Percentiles rank a stretch among this genome's conserved stretches.
Evolutionary conservation across 2,888 invertebrate species (phyloP).

Genomic region (Tachina fera): DNA sequence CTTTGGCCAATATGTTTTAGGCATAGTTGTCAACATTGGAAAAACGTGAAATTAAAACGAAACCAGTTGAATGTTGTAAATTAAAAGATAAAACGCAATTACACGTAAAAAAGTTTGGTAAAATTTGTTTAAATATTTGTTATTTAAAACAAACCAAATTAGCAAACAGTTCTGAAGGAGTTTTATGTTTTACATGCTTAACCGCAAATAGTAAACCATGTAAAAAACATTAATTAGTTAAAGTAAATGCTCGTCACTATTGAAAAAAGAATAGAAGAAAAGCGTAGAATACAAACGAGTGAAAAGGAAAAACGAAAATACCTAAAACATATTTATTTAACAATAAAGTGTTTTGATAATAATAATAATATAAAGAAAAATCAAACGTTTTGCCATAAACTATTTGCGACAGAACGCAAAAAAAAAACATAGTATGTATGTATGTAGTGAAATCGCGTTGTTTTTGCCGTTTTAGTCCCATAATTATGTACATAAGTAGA

Average conservation of each 20-base stretch:
- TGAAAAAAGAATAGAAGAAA: neutral
- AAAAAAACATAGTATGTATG: neutral
- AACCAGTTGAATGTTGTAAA: conserved; percentile 66
- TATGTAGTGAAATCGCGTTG: neutral
- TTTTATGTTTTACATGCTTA: neutral
- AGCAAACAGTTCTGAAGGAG: neutral
- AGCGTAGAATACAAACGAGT: neutral
- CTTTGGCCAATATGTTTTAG: too few relatives aligned
- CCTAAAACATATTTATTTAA: neutral
- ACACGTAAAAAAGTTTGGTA: conserved; percentile 1
- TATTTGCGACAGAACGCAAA: neutral
- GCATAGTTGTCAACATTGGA: neutral
- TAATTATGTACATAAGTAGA: neutral
- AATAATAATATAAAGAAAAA: conserved; percentile 13
- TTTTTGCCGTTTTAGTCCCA: neutral
- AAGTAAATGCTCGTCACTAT: neutral
- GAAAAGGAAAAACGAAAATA: neutral
- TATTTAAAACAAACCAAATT: conserved; percentile 30
- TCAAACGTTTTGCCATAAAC: neutral
- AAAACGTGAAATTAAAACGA: conserved; percentile 12
- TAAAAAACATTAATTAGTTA: neutral
- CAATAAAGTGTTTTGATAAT: neutral
- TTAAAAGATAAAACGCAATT: conserved; percentile 54
- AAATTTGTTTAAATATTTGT: conserved; percentile 26
- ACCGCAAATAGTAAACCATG: neutral